A percentile compares a stretch with the other conserved stretches of the same genome.
phyloP scores from a whole-genome alignment of 2,888 invertebrate species.

The Ypsolopha scabrella region DNA sequence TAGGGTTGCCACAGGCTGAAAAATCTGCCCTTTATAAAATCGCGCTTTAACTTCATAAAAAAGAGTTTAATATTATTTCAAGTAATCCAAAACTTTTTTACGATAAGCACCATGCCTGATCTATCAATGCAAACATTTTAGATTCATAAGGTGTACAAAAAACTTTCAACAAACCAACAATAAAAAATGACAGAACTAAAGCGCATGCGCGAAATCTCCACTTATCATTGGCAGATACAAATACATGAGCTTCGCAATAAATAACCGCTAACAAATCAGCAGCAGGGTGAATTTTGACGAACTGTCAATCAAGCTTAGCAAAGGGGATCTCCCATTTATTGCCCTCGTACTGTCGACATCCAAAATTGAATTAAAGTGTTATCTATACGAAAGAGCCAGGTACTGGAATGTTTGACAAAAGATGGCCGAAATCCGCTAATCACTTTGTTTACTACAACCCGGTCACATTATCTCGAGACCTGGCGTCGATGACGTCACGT shows the following conservation, averaged over 20 bases:
- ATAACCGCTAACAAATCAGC: conserved; percentile 14
- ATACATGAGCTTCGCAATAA: conserved; percentile 2
- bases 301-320: conserved; percentile 40
- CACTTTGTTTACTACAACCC: conserved; percentile 35
- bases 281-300: conserved; percentile 17
- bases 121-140: too few species aligned
- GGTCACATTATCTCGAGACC: too few species aligned
- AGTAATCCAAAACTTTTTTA: too few species aligned
- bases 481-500: too few species aligned
- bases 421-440: conserved; percentile 19
- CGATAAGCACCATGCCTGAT: too few species aligned
- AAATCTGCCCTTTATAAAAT: too few species aligned
- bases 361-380: background rate
- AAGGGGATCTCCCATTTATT: conserved; percentile 24
- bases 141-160: too few species aligned
- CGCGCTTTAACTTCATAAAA: too few species aligned
- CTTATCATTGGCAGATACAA: conserved; percentile 3
- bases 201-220: background rate
- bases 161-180: too few species aligned
- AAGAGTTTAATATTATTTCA: too few species aligned
- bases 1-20: conserved; percentile 38
- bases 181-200: too few species aligned
- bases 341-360: background rate
- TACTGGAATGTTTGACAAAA: background rate
- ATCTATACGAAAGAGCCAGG: too few species aligned